phyloP scores from a whole-genome alignment of 2,113 vertebrate genomes.

The Prinia subflava region DNA sequence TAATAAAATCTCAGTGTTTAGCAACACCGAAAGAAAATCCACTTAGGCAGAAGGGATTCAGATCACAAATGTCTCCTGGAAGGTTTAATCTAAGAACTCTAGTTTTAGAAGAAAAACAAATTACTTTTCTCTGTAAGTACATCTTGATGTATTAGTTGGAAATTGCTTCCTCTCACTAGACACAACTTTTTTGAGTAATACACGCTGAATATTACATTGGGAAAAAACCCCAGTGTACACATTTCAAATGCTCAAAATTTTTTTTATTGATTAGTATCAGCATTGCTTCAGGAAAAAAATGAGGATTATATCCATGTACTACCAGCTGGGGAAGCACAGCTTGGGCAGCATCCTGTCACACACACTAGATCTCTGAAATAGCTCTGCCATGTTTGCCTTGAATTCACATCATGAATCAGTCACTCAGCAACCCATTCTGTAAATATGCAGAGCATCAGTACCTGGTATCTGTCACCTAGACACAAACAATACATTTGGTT shows the following conservation, averaged over 20 bases:
- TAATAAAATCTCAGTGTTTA: neutral
- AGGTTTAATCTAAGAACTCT: neutral
- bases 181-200: neutral
- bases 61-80: neutral
- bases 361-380: neutral
- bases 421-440: neutral
- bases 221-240: neutral
- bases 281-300: neutral
- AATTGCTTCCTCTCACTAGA: neutral
- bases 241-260: neutral
- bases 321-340: neutral
- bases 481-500: neutral
- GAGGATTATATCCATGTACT: neutral
- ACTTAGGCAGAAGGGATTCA: neutral
- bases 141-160: neutral
- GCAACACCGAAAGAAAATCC: neutral
- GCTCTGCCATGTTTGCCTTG: neutral
- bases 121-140: neutral
- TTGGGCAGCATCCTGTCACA: neutral
- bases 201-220: neutral
- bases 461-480: neutral
- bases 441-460: neutral
- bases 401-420: neutral
- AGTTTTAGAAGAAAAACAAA: neutral
- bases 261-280: neutral